Percentiles rank a stretch among this genome's conserved stretches.
phyloP scores from a whole-genome alignment of 1,140 invertebrate species.

The Sycobia sp. region DNA sequence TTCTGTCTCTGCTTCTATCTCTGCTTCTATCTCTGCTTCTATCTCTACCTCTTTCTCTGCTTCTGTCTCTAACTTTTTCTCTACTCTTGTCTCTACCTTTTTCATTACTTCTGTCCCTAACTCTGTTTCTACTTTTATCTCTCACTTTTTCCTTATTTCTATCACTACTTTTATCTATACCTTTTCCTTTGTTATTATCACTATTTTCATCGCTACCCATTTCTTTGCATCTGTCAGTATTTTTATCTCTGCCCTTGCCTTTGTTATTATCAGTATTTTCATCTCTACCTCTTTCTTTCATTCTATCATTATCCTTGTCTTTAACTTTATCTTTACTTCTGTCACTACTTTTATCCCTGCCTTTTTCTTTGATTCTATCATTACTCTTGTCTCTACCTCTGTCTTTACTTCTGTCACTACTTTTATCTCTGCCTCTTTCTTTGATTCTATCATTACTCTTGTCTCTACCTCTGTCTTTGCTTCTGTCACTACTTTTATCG shows the following conservation, averaged over 20 bases:
- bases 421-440: too few species aligned
- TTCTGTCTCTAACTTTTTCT: constrained; percentile 14
- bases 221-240: background rate
- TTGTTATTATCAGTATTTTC: background rate
- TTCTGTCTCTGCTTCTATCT: background rate
- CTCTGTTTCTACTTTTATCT: background rate
- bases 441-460: background rate
- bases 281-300: background rate
- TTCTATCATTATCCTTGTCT: too few species aligned
- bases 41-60: background rate
- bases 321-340: constrained; percentile 3
- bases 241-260: background rate
- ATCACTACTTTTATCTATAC: background rate
- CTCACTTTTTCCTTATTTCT: background rate
- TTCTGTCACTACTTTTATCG: background rate
- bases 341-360: constrained; percentile 2
- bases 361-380: background rate
- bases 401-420: too few species aligned
- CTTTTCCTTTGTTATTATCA: background rate
- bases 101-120: background rate
- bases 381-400: too few species aligned
- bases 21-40: background rate
- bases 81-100: constrained; percentile 2
- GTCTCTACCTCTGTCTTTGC: too few species aligned
- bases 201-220: background rate